A percentile compares a stretch with the other conserved stretches of the same genome.
phyloP scores from a whole-genome alignment of 2,888 invertebrate species.

The Orchestes rusci region DNA sequence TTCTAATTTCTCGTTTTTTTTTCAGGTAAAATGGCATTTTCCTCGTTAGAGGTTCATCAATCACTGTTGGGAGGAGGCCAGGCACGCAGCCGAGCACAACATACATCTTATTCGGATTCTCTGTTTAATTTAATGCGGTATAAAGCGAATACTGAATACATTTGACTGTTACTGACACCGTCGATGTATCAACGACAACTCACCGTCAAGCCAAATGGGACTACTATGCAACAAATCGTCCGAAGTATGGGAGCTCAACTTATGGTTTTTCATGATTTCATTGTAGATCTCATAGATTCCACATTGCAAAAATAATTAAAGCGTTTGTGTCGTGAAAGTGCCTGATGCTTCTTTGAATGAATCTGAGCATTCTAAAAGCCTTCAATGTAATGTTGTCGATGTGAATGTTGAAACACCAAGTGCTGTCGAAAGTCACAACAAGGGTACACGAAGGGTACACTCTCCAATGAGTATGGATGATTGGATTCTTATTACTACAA shows the following conservation, averaged over 20 bases:
- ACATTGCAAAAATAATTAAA: too few relatives aligned
- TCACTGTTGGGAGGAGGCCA: slow-evolving; percentile 33
- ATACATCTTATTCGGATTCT: slow-evolving; percentile 39
- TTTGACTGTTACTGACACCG: slow-evolving; percentile 41
- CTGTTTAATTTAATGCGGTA: slow-evolving; percentile 40
- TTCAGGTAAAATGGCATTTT: slow-evolving; percentile 18
- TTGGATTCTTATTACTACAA: too few relatives aligned
- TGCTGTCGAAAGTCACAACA: too few relatives aligned
- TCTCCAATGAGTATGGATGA: too few relatives aligned
- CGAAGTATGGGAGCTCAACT: slow-evolving; percentile 9
- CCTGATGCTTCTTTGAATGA: too few relatives aligned
- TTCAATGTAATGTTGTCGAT: too few relatives aligned
- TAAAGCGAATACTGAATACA: slow-evolving; percentile 41
- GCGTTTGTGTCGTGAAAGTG: too few relatives aligned
- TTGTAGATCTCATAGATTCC: too few relatives aligned
- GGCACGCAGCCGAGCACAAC: slow-evolving; percentile 32
- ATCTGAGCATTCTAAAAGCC: too few relatives aligned
- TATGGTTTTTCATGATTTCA: neutral
- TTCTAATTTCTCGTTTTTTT: slow-evolving; percentile 10
- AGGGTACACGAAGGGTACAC: too few relatives aligned
- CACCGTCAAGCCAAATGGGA: slow-evolving; percentile 12
- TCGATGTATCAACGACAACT: slow-evolving; percentile 38
- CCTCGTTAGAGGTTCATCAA: slow-evolving; percentile 31
- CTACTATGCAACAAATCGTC: slow-evolving; percentile 9
- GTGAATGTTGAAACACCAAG: too few relatives aligned